Evolutionary conservation across 1,140 invertebrate species (phyloP), one percentile per base, ranked within the genome.

Genomic region (Drosophila willistoni): DNA sequence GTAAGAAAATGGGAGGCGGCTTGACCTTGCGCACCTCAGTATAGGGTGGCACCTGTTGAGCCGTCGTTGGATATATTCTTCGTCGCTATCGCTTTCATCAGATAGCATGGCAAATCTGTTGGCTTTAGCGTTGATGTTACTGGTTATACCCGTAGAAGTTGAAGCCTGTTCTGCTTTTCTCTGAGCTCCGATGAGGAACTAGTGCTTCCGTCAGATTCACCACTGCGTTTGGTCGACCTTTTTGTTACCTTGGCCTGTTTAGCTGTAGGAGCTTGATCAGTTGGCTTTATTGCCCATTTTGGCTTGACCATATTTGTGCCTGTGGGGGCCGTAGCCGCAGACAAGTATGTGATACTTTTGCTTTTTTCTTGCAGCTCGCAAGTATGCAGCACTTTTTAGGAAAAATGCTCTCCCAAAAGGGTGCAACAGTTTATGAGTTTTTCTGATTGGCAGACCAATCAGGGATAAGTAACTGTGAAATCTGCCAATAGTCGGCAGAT

Each of bases 111-210:
- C 41, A 44, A 44, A 44, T 7, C 41, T 44, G 41, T 44, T 44
- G 41, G n/a, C 41, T 17, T 44, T 44, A 14, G 4, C 14, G 41
- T 44, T 44, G 41, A 14, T n/a, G 4, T 44, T 14, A 1, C n/a
- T 44, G 13, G 14, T 44, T n/a, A 44, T 44, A 5, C 41, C 41
- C 13, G 4, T 14, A 5, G 41, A 44, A 44, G 42, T 44, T 7
- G 42, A 17, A 44, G 42, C 42, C 42, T 14, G n/a, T 14, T 44
- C 42, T 1, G n/a, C 42, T 44, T 44, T 44, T 14, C 42, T 44
- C 42, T 44, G 42, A 6, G 42, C 42, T 44, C 42, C n/a, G 42
- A 17, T n/a, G n/a, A 44, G 42, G 42, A 44, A 44, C 42, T 44
- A 14, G 42, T 44, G 42, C 7, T 44, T 36, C 33, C 33, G 33